These are phyloP conservation scores for Ctenoplectra terminalis DNA, from an alignment of 1,140 invertebrate species.

Conservation along the genomic window DNA sequence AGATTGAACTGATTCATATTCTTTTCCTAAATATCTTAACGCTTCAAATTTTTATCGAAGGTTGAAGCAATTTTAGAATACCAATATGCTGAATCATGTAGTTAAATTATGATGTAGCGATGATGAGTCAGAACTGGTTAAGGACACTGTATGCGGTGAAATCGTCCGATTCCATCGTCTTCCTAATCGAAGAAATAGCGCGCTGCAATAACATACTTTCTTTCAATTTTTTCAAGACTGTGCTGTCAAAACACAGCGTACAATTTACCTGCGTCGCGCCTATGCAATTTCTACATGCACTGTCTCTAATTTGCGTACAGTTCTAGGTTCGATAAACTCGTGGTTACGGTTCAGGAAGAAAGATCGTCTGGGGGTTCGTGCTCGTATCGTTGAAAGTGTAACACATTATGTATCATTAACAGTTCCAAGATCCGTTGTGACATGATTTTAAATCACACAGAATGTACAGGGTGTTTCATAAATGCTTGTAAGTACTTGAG, in stretches of 20 bases:
- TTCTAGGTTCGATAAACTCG: conserved; percentile 8
- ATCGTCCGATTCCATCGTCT: not conserved
- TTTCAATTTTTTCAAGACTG: not conserved
- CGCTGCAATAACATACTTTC: not conserved
- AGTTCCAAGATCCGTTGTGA: too few species aligned
- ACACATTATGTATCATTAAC: too few species aligned
- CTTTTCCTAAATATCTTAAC: too few species aligned
- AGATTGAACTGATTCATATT: too few species aligned
- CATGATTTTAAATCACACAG: too few species aligned
- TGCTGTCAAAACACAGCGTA: not conserved
- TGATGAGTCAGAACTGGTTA: not conserved
- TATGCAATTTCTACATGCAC: not conserved
- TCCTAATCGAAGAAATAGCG: not conserved
- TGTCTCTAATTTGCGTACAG: conserved; percentile 1
- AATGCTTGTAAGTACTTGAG: too few species aligned
- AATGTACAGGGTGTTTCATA: too few species aligned
- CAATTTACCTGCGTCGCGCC: not conserved
- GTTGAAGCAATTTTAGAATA: not conserved
- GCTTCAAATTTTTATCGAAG: too few species aligned
- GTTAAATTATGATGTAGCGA: not conserved
- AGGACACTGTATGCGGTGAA: not conserved
- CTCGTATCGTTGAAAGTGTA: not conserved
- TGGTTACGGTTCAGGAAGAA: not conserved
- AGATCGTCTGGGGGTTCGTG: not conserved
- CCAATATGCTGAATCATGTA: not conserved